Conservation (phyloP, 2,113 vertebrate genomes). For the Chinchilla lanigera region DNA sequence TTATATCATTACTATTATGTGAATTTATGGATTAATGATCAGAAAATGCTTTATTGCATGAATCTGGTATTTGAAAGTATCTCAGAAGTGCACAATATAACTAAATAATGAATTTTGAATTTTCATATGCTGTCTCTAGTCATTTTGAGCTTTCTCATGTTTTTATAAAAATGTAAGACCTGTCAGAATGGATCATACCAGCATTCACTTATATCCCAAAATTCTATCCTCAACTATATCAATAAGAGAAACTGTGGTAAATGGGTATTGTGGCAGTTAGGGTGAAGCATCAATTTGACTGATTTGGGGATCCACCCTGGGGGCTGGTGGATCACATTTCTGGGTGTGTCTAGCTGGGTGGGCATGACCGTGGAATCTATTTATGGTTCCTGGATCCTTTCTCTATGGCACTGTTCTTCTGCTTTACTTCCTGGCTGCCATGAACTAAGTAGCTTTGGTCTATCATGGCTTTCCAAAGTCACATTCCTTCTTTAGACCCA, state of each 20-base stretch:
- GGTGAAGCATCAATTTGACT: not conserved
- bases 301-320: not conserved
- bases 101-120: slow-evolving; percentile 44
- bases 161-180: slow-evolving; percentile 49
- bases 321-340: not conserved
- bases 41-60: slow-evolving; percentile 55
- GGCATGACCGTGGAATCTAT: not conserved
- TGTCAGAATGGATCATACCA: not conserved
- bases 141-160: slow-evolving; percentile 9
- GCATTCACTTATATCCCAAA: not conserved
- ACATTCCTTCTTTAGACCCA: not conserved
- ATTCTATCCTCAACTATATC: not conserved
- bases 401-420: not conserved
- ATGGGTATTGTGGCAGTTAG: not conserved
- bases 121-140: slow-evolving; percentile 25
- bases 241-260: not conserved
- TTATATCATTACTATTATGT: not conserved
- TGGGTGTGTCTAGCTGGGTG: not conserved
- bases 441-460: not conserved
- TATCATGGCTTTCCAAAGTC: not conserved
- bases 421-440: not conserved
- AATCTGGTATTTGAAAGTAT: not conserved
- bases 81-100: slow-evolving; percentile 21
- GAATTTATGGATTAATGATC: slow-evolving; percentile 36
- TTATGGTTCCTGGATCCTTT: not conserved